Conservation (phyloP, 30 jellyfish, hydroid and myxozoan species). For the Aurelia aurita region DNA sequence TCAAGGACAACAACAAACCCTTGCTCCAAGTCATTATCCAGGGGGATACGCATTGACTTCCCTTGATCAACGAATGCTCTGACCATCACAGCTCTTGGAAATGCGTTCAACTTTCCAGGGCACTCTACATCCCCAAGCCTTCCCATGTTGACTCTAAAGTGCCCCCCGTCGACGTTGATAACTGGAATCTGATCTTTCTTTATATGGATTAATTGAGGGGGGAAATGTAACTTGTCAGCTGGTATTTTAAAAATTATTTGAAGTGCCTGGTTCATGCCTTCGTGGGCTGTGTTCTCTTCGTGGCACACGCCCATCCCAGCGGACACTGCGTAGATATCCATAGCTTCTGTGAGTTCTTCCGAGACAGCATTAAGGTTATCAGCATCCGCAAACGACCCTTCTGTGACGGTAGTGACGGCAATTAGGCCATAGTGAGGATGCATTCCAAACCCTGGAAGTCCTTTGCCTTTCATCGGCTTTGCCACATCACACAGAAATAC, state of each 20-base stretch:
- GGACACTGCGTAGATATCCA: slow-evolving; percentile 49
- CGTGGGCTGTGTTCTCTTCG: slow-evolving; percentile 46
- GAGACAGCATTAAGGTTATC: slow-evolving; percentile 41
- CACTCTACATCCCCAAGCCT: slow-evolving; percentile 54
- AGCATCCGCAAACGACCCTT: slow-evolving; percentile 51
- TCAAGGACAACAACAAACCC: slow-evolving; percentile 45
- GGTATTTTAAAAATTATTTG: slow-evolving; percentile 58
- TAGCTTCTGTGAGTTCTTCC: slow-evolving; percentile 42
- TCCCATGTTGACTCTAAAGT: slow-evolving; percentile 35
- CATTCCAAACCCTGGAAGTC: slow-evolving; percentile 52
- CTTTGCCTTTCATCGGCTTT: slow-evolving; percentile 33
- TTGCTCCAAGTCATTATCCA: slow-evolving; percentile 42
- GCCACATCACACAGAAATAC: slow-evolving; percentile 39
- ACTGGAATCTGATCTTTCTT: slow-evolving; percentile 41
- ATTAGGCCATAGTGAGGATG: slow-evolving; percentile 62
- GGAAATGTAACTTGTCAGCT: slow-evolving; percentile 27
- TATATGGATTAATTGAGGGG: slow-evolving; percentile 35
- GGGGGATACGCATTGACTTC: slow-evolving; percentile 40
- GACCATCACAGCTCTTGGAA: slow-evolving; percentile 54
- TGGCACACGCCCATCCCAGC: slow-evolving; percentile 67
- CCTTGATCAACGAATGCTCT: slow-evolving; percentile 53
- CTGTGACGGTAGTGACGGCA: slow-evolving; percentile 50
- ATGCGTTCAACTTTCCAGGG: slow-evolving; percentile 48
- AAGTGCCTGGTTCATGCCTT: slow-evolving; percentile 34
- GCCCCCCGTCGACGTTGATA: slow-evolving; percentile 50